Evolutionary conservation across 2,888 invertebrate genomes (phyloP).

Genomic region (Lithosia quadra): DNA sequence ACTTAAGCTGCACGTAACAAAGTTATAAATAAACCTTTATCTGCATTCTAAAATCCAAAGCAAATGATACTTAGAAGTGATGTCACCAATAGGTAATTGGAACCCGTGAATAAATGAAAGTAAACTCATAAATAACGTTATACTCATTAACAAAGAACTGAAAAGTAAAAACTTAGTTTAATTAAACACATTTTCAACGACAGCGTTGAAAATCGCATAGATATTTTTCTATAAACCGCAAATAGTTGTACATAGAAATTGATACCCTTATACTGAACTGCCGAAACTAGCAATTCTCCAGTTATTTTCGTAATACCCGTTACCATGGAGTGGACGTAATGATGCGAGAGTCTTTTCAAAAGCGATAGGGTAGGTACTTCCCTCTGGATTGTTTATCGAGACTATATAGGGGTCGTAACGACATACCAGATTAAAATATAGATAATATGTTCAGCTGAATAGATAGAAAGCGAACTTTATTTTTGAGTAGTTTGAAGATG

Average conservation of each 20-base stretch:
- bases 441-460: constrained; percentile 14
- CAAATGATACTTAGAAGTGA: too few species aligned
- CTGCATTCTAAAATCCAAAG: too few species aligned
- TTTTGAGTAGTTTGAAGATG: neutral
- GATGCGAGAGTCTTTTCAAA: constrained; percentile 48
- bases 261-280: neutral
- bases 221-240: neutral
- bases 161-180: too few species aligned
- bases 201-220: too few species aligned
- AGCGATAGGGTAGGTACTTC: constrained; percentile 35
- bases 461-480: neutral
- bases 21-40: too few species aligned
- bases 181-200: too few species aligned
- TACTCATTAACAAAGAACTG: too few species aligned
- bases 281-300: neutral
- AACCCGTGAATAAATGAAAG: too few species aligned
- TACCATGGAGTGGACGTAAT: constrained; percentile 32
- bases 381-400: constrained; percentile 35
- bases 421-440: constrained; percentile 24
- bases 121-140: too few species aligned
- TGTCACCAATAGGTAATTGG: too few species aligned
- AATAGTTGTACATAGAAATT: neutral
- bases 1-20: too few species aligned
- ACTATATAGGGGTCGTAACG: constrained; percentile 26
- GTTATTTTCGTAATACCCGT: constrained; percentile 5